These are phyloP conservation scores for Matsumurasca onukii DNA, from an alignment of 1,140 invertebrate species.

Conservation along the genomic window DNA sequence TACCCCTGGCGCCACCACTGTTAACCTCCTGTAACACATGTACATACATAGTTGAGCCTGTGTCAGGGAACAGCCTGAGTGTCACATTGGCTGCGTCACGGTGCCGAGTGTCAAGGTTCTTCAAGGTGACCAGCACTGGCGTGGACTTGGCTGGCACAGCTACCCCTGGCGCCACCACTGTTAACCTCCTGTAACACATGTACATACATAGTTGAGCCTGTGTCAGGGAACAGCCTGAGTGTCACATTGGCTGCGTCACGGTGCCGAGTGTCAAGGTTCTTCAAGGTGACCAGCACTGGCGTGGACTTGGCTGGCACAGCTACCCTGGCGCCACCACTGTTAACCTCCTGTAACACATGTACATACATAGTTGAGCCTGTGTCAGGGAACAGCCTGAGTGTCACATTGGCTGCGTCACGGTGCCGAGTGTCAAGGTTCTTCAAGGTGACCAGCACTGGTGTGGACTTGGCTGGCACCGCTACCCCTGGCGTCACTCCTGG, in stretches of 20 bases:
- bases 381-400: slow-evolving; percentile 50
- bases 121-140: slow-evolving; percentile 59
- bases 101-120: slow-evolving; percentile 49
- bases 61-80: slow-evolving; percentile 49
- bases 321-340: not conserved
- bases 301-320: not conserved
- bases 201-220: too few relatives aligned
- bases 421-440: slow-evolving; percentile 50
- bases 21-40: slow-evolving; percentile 45
- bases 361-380: too few relatives aligned
- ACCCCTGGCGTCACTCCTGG: slow-evolving; percentile 61
- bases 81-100: slow-evolving; percentile 57
- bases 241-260: too few relatives aligned
- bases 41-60: too few relatives aligned
- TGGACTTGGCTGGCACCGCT: slow-evolving; percentile 60
- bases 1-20: slow-evolving; percentile 59
- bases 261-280: too few relatives aligned
- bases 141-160: slow-evolving; percentile 61
- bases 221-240: not conserved
- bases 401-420: slow-evolving; percentile 56
- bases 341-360: not conserved
- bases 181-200: slow-evolving; percentile 45
- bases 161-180: slow-evolving; percentile 59
- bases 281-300: not conserved
- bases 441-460: slow-evolving; percentile 59